Evolutionary conservation across 2,888 invertebrate species (phyloP).

Genomic region (Ditylenchus weischeri): DNA sequence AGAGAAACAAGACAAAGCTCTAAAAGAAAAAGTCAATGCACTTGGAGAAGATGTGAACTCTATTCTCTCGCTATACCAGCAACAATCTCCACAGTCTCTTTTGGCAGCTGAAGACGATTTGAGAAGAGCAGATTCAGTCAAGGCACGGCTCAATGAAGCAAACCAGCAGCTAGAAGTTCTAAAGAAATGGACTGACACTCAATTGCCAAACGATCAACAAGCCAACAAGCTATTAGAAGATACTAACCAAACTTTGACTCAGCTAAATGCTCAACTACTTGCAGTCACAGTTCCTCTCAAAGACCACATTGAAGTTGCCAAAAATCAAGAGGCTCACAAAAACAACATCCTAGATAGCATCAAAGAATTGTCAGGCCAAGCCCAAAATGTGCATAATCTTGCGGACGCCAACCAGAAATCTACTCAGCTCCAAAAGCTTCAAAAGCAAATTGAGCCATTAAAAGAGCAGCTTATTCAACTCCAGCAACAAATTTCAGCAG

Average conservation of each 20-base stretch:
- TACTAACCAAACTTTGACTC: slow-evolving; percentile 2
- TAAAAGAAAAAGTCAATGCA: neutral
- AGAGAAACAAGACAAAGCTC: neutral
- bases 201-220: slow-evolving; percentile 1
- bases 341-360: neutral
- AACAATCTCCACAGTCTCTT: slow-evolving; percentile 4
- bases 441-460: slow-evolving; percentile 2
- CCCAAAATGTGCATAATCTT: neutral
- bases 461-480: neutral
- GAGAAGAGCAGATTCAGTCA: neutral
- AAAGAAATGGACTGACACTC: neutral
- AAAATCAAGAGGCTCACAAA: neutral
- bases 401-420: slow-evolving; percentile 3
- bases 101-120: slow-evolving; percentile 1
- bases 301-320: neutral
- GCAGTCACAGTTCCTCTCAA: neutral
- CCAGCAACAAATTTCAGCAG: neutral
- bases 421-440: neutral
- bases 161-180: neutral
- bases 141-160: slow-evolving; percentile 3
- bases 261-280: no score
- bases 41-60: neutral
- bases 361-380: neutral
- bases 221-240: slow-evolving; percentile 13
- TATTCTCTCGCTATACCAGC: neutral